Base-by-base conservation (phyloP, 2,113 vertebrate genomes). In the Morone saxatilis region DNA sequence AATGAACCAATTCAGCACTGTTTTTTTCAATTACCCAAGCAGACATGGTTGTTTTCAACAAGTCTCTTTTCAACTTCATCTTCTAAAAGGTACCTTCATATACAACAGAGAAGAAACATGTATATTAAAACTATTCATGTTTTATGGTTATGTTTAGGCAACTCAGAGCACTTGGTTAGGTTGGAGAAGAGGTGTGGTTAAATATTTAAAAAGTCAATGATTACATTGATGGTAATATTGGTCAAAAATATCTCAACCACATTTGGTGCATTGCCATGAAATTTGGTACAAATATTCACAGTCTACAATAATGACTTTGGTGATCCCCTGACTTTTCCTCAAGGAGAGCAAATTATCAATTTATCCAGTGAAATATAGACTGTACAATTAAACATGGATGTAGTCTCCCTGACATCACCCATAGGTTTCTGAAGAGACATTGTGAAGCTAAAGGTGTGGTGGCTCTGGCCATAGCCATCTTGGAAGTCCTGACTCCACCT, bases 1-100 rank as follows among this genome's bases (percentile, higher is more conserved):
- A 61, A 59, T 7, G 40, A 70, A 43, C 53, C 48, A 54, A n/a
- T 13, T 84, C 7, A 38, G 45, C 67, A 65, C 16, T n/a, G 16
- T 38, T 38, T 3, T 65, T 62, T 80, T 36, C 17, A 38, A 22
- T 65, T 16, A 8, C 16, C 22, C 13, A 51, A 82, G 47, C 40
- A 47, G 10, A 47, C 53, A 45, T 47, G 4, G 13, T 17, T 36
- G 17, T 17, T 65, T 11, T 70, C 11, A 76, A 75, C 22, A 47
- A 41, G 41, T 51, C 53, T 50, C 1, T 25, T 71, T 78, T 50
- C 5, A 13, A 60, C 11, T 2, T 14, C 45, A 8, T 57, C 70
- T 40, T 68, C 17, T 17, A 17, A 59, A 57, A 69, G 3, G 22
- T 9, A 25, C 1, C 1, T 60, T 59, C 17, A 20, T 25, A 38